Base-by-base conservation (phyloP, 2,113 vertebrate genomes). In the Eubucco bourcierii region DNA sequence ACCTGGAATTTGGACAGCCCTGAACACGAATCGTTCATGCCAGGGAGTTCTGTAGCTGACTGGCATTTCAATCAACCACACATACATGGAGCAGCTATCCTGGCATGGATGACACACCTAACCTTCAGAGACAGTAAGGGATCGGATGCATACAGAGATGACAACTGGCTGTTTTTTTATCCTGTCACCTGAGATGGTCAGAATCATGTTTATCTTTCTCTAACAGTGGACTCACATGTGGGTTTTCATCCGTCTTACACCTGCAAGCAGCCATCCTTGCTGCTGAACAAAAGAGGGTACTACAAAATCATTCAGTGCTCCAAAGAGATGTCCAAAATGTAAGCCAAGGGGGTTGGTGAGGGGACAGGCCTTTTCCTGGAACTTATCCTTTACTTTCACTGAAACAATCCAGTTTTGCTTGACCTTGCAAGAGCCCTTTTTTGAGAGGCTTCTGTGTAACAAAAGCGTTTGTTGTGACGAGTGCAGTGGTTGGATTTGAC, bases 61-160 rank as follows among this genome's bases (percentile, higher is more conserved):
- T n/a, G 34, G 19, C 21, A 44, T 65, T 56, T 47, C 71, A 84
- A 29, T 39, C 74, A 64, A 29, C 39, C 28, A 4, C 23, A 27
- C 8, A n/a, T 79, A 58, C 15, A 6, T 5, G 33, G 59, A 37
- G 27, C 8, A 21, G 9, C 31, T 61, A 3, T 66, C 34, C 47
- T 76, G 46, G 59, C 5, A 0, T 0, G 0, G 17, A 4, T n/a
- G 18, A 11, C 16, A 7, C 1, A 3, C 47, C 53, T 64, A 67
- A 34, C 59, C 19, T 81, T 47, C 37, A 55, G 14, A 66, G 10
- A 87, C 31, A 74, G 61, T 7, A 58, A 46, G 17, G 15, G 17
- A 33, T 81, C 37, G 24, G 33, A 29, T 23, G 19, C 41, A 31
- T 4, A 1, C 10, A 56, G 21, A 87, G 44, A 39, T 18, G 6